phyloP scores from a whole-genome alignment of 2,113 vertebrate species.

The Copsychus sechellarum region DNA sequence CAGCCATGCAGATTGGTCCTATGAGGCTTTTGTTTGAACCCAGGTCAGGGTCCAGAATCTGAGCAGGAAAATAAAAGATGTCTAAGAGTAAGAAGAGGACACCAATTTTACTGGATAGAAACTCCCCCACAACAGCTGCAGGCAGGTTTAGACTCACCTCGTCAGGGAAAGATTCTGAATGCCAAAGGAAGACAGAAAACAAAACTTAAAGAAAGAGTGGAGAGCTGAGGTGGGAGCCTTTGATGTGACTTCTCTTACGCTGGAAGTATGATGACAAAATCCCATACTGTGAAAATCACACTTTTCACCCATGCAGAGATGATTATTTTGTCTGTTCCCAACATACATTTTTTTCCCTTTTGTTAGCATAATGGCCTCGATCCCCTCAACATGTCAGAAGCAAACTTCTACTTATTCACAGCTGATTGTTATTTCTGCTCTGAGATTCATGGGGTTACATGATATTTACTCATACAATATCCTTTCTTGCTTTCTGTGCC shows the following conservation, averaged over 20 bases:
- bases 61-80: neutral
- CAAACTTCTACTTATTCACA: neutral
- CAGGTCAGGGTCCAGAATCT: neutral
- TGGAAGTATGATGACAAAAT: neutral
- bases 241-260: neutral
- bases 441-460: fast-evolving
- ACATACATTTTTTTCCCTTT: neutral
- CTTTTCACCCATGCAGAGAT: neutral
- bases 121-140: neutral
- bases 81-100: neutral
- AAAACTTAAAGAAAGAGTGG: neutral
- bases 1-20: neutral
- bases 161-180: neutral
- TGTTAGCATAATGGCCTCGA: neutral
- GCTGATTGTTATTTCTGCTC: neutral
- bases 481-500: neutral
- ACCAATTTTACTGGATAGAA: neutral
- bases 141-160: neutral
- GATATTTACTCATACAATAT: neutral
- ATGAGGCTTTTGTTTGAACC: neutral
- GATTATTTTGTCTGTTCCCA: neutral
- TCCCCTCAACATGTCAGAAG: fast-evolving
- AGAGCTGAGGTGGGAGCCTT: neutral
- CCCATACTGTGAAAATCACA: neutral
- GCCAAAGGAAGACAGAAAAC: neutral